Evolutionary conservation across 2,888 invertebrate species (phyloP), one percentile per base, ranked within the genome.

Genomic region (Xestia rhomboidea): DNA sequence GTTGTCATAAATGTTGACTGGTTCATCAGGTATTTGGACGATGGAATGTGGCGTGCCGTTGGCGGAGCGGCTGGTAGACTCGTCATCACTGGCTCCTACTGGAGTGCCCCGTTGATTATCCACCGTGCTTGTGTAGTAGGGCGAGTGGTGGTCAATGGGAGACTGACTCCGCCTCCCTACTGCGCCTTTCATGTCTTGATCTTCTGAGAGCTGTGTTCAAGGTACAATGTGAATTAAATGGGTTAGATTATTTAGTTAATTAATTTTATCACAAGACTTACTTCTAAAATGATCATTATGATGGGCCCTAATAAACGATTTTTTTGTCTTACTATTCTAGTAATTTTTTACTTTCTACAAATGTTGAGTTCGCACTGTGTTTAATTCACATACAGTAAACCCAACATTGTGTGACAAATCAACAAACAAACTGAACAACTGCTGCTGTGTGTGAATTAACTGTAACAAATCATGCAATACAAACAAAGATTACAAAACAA

Each of bases 1-100:
- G 77, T 93, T 93, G 73, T 97, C 96, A 90, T 94, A 96, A 57
- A 96, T 93, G 87, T 95, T 95, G 51, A 93, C 93, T 73, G 93
- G 89, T 49, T 97, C 96, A 82, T 97, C 97, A 78, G 97, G 97
- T 41, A 98, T 97, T 93, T 98, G 97, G 27, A 98, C 97, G 79
- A 98, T 97, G 83, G 98, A 98, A 96, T 98, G 98, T 89, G 97
- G 97, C 18, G 97, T 97, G 81, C 97, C 97, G n/a, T 97, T 97
- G 54, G 96, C 93, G 68, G 93, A 95, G 38, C 95, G 92, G 85
- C 91, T 93, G 51, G 94, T 94, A n/a, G 96, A 94, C 85, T 96
- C 97, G 86, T 97, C 97, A 86, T 97, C 95, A 87, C 96, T 96
- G 24, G 97, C 97, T 18, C 97, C 97, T 6, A 94, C 96, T 0